A percentile compares a stretch with the other conserved stretches of the same genome.
These are phyloP conservation scores for Propithecus deckenii DNA, from an alignment of 2,797 vertebrate genomes.

Conservation along the genomic window DNA sequence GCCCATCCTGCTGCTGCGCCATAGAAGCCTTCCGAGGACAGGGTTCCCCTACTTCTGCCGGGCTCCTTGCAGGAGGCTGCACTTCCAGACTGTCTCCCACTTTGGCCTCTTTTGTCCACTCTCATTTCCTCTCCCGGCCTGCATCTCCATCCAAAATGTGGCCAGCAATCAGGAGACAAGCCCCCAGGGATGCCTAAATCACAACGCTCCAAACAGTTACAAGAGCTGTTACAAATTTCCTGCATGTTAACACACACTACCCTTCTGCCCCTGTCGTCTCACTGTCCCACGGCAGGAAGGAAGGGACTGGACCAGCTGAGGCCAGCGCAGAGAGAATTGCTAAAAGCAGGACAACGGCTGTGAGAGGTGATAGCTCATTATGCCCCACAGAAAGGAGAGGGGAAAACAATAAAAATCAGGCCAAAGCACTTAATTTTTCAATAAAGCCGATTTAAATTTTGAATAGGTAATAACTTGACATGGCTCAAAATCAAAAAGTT, in stretches of 20 bases:
- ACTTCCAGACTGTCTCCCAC: not conserved
- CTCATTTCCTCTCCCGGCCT: not conserved
- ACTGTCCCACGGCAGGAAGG: too few relatives aligned
- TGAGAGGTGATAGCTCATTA: not conserved
- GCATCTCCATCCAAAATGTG: not conserved
- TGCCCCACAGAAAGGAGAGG: not conserved
- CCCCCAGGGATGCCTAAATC: not conserved
- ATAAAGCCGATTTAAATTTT: not conserved
- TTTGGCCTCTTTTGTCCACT: not conserved
- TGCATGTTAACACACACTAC: accelerated
- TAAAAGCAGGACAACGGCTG: not conserved
- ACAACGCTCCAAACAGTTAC: not conserved
- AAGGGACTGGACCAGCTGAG: not conserved
- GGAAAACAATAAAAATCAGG: not conserved
- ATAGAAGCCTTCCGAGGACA: not conserved
- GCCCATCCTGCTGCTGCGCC: not conserved
- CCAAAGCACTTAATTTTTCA: not conserved
- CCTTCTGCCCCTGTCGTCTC: not conserved
- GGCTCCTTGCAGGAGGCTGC: not conserved
- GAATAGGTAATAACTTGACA: not conserved
- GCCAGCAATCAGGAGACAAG: not conserved
- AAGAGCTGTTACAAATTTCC: too few relatives aligned
- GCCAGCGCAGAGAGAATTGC: not conserved
- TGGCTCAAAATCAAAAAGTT: not conserved
- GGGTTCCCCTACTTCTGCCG: not conserved